phyloP scores from a whole-genome alignment of 1,140 invertebrate genomes.

The fruit fly (Drosophila melanogaster) region DNA sequence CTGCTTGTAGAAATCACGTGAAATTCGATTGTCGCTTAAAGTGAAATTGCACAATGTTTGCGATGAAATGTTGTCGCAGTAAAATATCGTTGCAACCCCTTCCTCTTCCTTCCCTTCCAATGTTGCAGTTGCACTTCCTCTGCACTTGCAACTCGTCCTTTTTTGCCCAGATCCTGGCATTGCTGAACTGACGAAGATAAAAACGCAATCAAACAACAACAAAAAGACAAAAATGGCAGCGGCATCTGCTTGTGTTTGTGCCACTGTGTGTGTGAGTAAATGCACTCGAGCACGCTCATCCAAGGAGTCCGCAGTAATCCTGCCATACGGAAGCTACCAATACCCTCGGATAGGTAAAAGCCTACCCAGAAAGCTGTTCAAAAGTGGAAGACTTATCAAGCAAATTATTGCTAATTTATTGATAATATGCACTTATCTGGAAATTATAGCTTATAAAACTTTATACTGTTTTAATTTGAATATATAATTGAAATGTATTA shows the following conservation, averaged over 20 bases:
- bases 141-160: conserved; percentile 23
- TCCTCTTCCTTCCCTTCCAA: neutral
- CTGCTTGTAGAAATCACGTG: conserved; percentile 73
- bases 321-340: neutral
- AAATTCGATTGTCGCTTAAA: conserved; percentile 80
- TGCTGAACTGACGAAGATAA: conserved; percentile 81
- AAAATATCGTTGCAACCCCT: conserved; percentile 59
- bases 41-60: conserved; percentile 81
- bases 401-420: neutral
- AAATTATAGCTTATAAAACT: too few species aligned
- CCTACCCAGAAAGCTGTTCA: neutral
- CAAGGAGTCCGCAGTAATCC: conserved; percentile 17
- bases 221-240: conserved; percentile 62
- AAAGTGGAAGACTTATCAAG: neutral
- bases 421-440: neutral
- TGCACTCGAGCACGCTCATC: conserved; percentile 74
- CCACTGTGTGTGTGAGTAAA: conserved; percentile 52
- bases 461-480: too few species aligned
- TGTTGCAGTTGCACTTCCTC: conserved; percentile 35
- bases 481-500: neutral
- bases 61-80: conserved; percentile 75
- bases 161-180: conserved; percentile 21
- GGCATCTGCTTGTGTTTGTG: conserved; percentile 67
- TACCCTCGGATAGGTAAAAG: conserved; percentile 7
- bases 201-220: conserved; percentile 79